Evolutionary conservation across 1,140 invertebrate genomes (phyloP), one percentile per base, ranked within the genome.

Genomic region (Heliconius hermathena): DNA sequence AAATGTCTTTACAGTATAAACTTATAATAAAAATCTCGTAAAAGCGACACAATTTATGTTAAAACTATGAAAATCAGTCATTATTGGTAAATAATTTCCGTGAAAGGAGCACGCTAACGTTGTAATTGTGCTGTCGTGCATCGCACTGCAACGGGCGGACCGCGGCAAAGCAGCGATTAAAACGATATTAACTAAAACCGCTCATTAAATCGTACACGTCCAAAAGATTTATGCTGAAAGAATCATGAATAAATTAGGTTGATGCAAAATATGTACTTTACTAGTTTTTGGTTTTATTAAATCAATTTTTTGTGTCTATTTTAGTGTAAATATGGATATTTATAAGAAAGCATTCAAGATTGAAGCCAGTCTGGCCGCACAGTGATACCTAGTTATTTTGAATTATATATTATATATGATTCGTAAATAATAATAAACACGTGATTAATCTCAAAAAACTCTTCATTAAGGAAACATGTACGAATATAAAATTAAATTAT

Each of bases 171-270:
- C 74, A 57, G 70, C 70, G 78, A 79, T 79, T 79, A 60, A 79
- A 72, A 49, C 60, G 78, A 74, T 75, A 79, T 79, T 79, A 79
- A 79, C 74, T 74, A 52, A 72, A 79, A 79, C 78, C 78, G 78
- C 60, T 66, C 29, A 66, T 66, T 66, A 66, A 66, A 66, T 66
- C 26, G 26, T 75, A 74, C 74, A 79, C 73, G 74, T 79, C 66
- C 73, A 71, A 74, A 71, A 72, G n/a, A 79, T 71, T 79, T 79
- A 54, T 66, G 60, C 60, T 66, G 60, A 29, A n/a, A 66, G 57
- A 60, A 60, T 60, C 57, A 29, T 60, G 8, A 60, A 60, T 60
- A 60, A 60, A 60, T 29, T 26, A 60, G 9, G n/a, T 60, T 26
- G 57, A 60, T 41, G 57, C 57, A 60, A 60, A 60, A 60, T 60